Evolutionary conservation across 2,797 vertebrate species (phyloP), one percentile per base, ranked within the genome.

Genomic region (Peromyscus eremicus): DNA sequence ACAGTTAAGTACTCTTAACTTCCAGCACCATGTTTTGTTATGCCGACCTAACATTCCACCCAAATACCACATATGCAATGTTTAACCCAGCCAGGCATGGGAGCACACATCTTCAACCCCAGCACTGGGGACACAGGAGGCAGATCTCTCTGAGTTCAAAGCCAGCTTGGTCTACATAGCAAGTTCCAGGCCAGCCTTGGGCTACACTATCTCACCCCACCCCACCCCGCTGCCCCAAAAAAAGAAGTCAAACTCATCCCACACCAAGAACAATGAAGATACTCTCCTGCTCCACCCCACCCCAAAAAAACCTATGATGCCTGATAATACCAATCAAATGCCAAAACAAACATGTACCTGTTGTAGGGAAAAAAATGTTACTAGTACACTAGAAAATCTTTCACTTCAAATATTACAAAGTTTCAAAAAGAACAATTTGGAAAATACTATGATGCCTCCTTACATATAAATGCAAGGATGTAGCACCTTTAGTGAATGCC

Each of bases 361-460:
- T 75, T 71, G 1, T 62, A 81, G 73, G 3, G 5, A 79, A 86
- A 92, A 82, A 77, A 93, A 83, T 25, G 12, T 75, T 85, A 93
- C 0, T 68, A n/a, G 57, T 21, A 13, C 52, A 89, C 79, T 10
- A 66, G 16, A 90, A 68, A 96, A 82, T 93, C 43, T 46, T 89
- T 88, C 90, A 93, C 80, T 88, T 96, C 40, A 91, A 89, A 95
- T 94, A 81, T 60, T 94, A 82, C 27, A 84, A 92, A 93, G 37
- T 96, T 97, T 83, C 55, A 95, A 89, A 84, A 80, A 86, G 80
- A 91, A 92, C 68, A 95, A 97, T 66, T 32, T 71, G 29, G 32
- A 94, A 97, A 14, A 88, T 70, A 83, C 4, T 68, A 25, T 85
- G 29, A 79, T 76, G 46, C 71, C 81, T 92, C 89, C 43, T 89